Percentiles rank a stretch among this genome's conserved stretches.
Evolutionary conservation across 2,113 vertebrate genomes (phyloP).

Genomic region (Chauna torquata): DNA sequence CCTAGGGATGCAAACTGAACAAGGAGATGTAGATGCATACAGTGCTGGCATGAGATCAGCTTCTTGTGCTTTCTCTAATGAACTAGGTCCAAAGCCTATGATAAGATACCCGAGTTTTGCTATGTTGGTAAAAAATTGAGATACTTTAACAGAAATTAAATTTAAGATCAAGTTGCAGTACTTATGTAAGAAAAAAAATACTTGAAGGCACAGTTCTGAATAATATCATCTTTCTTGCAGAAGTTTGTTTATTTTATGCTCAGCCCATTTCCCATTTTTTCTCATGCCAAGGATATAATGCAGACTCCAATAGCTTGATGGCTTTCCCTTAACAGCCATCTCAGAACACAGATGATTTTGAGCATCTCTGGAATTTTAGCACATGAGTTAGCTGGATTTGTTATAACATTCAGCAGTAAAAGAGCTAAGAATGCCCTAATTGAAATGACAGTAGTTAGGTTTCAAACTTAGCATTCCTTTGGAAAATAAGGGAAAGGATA

Average conservation of each 20-base stretch:
- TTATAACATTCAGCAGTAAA: constrained; percentile 1
- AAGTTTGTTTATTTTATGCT: not conserved
- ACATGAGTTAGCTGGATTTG: constrained; percentile 5
- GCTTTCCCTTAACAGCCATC: constrained; percentile 6
- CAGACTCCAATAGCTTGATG: not conserved
- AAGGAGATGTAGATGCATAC: not conserved
- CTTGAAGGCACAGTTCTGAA: not conserved
- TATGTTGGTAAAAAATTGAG: not conserved
- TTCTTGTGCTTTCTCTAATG: not conserved
- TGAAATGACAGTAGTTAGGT: constrained; percentile 13
- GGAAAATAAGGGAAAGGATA: not conserved
- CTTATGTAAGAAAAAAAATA: not conserved
- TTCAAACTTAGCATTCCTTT: not conserved
- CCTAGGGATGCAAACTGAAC: not conserved
- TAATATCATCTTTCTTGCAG: not conserved
- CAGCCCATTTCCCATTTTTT: constrained; percentile 6
- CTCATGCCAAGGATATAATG: not conserved
- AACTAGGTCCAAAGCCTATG: not conserved
- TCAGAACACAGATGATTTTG: constrained; percentile 20
- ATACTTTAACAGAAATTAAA: not conserved
- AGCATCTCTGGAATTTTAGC: constrained; percentile 39
- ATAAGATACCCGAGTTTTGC: not conserved
- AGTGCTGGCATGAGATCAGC: not conserved
- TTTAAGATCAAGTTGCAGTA: not conserved
- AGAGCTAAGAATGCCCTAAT: constrained; percentile 18